A percentile compares a stretch with the other conserved stretches of the same genome.
These are phyloP conservation scores for Entomobrya multifasciata DNA, from an alignment of 2,888 invertebrate genomes.

Conservation along the genomic window DNA sequence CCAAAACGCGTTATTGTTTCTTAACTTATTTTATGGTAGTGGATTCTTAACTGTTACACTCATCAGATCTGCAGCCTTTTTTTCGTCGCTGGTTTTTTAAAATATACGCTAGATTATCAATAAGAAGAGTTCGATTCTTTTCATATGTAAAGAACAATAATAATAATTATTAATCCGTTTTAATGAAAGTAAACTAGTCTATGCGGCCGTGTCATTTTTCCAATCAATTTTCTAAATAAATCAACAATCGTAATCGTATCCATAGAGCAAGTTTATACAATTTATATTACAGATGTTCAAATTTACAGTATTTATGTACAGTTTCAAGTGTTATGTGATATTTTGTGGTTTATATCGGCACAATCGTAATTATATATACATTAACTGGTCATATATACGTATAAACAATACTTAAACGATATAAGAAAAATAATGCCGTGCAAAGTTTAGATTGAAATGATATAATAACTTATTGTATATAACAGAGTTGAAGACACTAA, in stretches of 20 bases:
- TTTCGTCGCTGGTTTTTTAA: slow-evolving; percentile 57
- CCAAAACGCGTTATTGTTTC: neutral
- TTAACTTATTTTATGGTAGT: neutral
- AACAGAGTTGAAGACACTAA: too few species aligned
- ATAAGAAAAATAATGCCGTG: too few species aligned
- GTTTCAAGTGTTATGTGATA: too few species aligned
- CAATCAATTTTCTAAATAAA: slow-evolving; percentile 20
- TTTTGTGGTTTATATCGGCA: too few species aligned
- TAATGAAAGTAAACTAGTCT: slow-evolving; percentile 39
- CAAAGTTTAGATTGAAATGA: too few species aligned
- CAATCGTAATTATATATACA: too few species aligned
- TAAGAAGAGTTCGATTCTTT: slow-evolving; percentile 8
- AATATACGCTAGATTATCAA: slow-evolving; percentile 39
- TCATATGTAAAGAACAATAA: slow-evolving; percentile 20
- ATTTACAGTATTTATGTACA: slow-evolving; percentile 32
- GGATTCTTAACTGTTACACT: slow-evolving; percentile 2
- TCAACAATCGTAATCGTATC: slow-evolving; percentile 1
- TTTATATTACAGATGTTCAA: slow-evolving; percentile 40
- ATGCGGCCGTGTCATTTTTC: slow-evolving; percentile 54
- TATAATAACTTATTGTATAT: too few species aligned
- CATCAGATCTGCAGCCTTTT: slow-evolving; percentile 68
- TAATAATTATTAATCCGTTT: slow-evolving; percentile 18
- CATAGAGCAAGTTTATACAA: slow-evolving; percentile 28
- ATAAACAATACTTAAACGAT: too few species aligned
- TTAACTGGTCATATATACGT: too few species aligned